phyloP scores from a whole-genome alignment of 2,797 vertebrate genomes.

The Mormyrops boulengeri region DNA sequence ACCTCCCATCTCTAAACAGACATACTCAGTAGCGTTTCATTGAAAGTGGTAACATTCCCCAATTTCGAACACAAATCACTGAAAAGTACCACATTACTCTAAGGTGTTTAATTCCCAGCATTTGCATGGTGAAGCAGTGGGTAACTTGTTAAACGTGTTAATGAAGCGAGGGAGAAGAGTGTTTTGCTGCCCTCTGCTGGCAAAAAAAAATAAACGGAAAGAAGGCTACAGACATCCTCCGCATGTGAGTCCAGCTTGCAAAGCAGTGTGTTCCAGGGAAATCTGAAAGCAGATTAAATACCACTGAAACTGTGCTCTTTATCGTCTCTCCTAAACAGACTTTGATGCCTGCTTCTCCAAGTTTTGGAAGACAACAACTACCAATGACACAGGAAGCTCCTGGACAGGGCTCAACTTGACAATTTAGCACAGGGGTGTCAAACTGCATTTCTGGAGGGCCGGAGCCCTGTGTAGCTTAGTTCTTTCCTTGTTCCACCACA shows the following conservation, averaged over 20 bases:
- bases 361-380: neutral
- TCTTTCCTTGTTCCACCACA: too few relatives aligned
- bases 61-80: neutral
- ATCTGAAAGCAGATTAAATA: neutral
- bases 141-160: neutral
- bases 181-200: slow-evolving; percentile 24
- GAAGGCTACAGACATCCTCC: neutral
- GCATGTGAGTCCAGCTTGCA: neutral
- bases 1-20: neutral
- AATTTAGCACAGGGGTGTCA: neutral
- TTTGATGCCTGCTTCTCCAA: neutral
- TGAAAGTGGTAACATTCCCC: neutral
- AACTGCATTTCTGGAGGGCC: too few relatives aligned
- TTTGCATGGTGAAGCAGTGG: neutral
- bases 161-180: neutral
- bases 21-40: neutral
- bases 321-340: neutral
- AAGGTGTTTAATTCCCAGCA: neutral
- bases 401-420: neutral
- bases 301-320: neutral
- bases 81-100: neutral
- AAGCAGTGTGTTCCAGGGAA: neutral
- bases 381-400: neutral
- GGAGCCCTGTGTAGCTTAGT: too few relatives aligned
- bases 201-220: neutral